phyloP scores from a whole-genome alignment of 1,140 invertebrate species.

The Teleopsis dalmanni region DNA sequence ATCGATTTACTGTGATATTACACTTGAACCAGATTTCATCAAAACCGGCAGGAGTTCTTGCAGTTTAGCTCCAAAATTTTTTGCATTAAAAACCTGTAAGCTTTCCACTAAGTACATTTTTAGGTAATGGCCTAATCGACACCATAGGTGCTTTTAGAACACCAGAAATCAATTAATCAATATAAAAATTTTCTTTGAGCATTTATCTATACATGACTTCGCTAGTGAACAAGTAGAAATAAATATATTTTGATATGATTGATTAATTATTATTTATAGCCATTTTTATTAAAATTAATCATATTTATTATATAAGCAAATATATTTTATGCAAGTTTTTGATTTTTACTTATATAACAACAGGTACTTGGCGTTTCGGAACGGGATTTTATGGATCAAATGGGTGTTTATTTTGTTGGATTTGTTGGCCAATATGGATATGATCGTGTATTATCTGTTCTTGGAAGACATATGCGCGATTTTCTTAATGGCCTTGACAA shows the following conservation, averaged over 20 bases:
- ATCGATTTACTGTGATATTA: too few relatives aligned
- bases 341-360: neutral
- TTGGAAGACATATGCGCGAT: conserved; percentile 88
- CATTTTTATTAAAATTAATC: neutral
- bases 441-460: conserved; percentile 79
- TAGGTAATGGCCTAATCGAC: too few relatives aligned
- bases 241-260: neutral
- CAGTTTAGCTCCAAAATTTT: too few relatives aligned
- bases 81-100: too few relatives aligned
- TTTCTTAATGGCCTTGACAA: conserved; percentile 95
- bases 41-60: too few relatives aligned
- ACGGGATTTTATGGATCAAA: conserved; percentile 79
- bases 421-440: conserved; percentile 94
- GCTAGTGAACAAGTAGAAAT: neutral
- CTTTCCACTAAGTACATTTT: too few relatives aligned
- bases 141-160: too few relatives aligned
- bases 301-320: neutral
- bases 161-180: too few relatives aligned
- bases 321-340: neutral
- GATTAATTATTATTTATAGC: neutral
- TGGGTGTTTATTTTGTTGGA: conserved; percentile 83
- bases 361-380: conserved; percentile 79
- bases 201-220: too few relatives aligned
- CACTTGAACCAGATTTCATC: too few relatives aligned
- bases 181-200: too few relatives aligned